A percentile compares a stretch with the other conserved stretches of the same genome.
Conservation (phyloP, 2,888 invertebrate genomes). For the Athalia cordata region DNA sequence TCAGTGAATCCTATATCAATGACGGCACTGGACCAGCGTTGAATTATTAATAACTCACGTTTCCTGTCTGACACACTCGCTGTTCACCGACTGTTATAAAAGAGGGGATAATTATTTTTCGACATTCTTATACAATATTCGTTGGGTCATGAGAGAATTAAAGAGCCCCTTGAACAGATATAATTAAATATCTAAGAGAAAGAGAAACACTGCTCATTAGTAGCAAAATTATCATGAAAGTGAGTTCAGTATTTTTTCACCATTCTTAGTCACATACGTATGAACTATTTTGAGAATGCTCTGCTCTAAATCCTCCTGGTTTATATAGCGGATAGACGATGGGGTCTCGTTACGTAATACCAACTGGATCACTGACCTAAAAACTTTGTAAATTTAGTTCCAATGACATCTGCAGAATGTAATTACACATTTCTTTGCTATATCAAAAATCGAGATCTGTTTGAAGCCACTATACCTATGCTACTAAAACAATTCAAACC, state of each 20-base stretch:
- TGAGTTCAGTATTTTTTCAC: conserved; percentile 34
- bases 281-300: conserved; percentile 69
- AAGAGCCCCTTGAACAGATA: not conserved
- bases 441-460: not conserved
- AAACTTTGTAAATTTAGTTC: conserved; percentile 54
- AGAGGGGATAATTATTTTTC: not conserved
- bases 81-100: conserved; percentile 6
- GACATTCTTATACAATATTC: no score
- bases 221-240: conserved; percentile 46
- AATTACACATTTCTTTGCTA: conserved; percentile 56
- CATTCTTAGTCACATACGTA: conserved; percentile 42
- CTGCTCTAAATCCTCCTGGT: conserved; percentile 66
- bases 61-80: conserved; percentile 18
- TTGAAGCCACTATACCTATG: no score
- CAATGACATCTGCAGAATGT: conserved; percentile 63
- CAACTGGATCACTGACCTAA: conserved; percentile 54
- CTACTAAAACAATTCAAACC: no score
- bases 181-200: not conserved
- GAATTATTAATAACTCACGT: conserved; percentile 45
- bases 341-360: conserved; percentile 57
- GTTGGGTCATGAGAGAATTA: not conserved
- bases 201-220: conserved; percentile 22
- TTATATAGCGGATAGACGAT: conserved; percentile 43
- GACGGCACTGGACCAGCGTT: conserved; percentile 29
- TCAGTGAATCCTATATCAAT: not conserved